phyloP scores from a whole-genome alignment of 2,797 vertebrate genomes.

The Sebastes umbrosus region DNA sequence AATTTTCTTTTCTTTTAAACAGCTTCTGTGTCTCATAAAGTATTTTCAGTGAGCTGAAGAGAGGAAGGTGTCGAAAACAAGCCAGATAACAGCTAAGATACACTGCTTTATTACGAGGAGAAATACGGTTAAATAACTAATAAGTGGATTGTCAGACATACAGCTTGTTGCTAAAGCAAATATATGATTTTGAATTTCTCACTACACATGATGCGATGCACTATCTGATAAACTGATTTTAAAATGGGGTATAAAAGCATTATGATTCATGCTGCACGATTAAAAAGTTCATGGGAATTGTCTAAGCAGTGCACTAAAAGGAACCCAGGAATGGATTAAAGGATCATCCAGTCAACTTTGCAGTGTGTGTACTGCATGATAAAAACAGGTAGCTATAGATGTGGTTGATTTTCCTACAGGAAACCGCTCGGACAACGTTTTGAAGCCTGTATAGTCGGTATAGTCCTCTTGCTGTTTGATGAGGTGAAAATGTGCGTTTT shows the following conservation, averaged over 20 bases:
- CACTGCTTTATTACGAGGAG: neutral
- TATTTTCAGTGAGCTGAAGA: neutral
- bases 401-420: neutral
- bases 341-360: neutral
- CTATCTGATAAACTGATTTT: neutral
- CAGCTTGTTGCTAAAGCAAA: neutral
- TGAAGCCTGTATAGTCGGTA: neutral
- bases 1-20: neutral
- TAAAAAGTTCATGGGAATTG: too few species aligned
- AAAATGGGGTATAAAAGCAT: neutral
- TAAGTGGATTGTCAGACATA: neutral
- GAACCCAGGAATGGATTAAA: neutral
- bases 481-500: neutral
- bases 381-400: neutral
- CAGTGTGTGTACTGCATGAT: conserved; percentile 5
- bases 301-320: too few species aligned
- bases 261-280: neutral
- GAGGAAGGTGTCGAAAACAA: neutral
- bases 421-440: neutral
- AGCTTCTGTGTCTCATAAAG: neutral
- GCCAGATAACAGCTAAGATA: neutral
- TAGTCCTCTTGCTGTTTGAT: neutral
- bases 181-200: neutral
- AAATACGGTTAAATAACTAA: neutral
- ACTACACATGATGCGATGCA: accelerated